Conservation (phyloP, 1,140 invertebrate species). For the Lucilia sericata region DNA sequence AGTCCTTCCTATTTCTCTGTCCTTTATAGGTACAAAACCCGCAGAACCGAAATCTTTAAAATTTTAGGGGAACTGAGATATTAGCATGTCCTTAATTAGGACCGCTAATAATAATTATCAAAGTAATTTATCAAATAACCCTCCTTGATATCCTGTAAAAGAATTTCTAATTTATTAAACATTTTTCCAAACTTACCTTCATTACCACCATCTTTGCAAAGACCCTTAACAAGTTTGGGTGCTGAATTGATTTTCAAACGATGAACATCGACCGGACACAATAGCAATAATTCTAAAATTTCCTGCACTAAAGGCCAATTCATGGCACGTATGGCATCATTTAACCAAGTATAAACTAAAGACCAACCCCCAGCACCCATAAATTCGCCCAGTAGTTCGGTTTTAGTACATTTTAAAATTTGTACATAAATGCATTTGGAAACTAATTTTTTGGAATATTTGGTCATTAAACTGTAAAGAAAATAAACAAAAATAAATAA, state of each 20-base stretch:
- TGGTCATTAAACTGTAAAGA: constrained; percentile 89
- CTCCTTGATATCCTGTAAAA: too few species aligned
- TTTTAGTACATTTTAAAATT: constrained; percentile 90
- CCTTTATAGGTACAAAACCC: too few species aligned
- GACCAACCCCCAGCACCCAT: constrained; percentile 92
- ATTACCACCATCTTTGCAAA: constrained; percentile 85
- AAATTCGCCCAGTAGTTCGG: constrained; percentile 86
- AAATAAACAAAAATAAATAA: constrained; percentile 52
- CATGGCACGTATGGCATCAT: constrained; percentile 83
- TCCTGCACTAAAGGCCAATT: constrained; percentile 90
- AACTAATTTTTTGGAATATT: constrained; percentile 94
- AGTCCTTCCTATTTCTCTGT: too few species aligned
- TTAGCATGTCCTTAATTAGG: too few species aligned
- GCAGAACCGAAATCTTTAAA: too few species aligned
- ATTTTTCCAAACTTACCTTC: constrained; percentile 72
- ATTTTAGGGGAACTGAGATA: too few species aligned
- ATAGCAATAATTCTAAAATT: constrained; percentile 83
- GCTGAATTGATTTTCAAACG: constrained; percentile 90
- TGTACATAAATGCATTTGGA: constrained; percentile 96
- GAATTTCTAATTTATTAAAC: constrained; percentile 55
- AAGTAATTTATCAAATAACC: too few species aligned
- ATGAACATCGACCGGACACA: constrained; percentile 90
- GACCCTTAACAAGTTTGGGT: constrained; percentile 89
- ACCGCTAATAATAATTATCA: too few species aligned
- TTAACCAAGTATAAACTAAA: constrained; percentile 87